Conservation (phyloP, 2,888 invertebrate species). For the Papilio elwesi region DNA sequence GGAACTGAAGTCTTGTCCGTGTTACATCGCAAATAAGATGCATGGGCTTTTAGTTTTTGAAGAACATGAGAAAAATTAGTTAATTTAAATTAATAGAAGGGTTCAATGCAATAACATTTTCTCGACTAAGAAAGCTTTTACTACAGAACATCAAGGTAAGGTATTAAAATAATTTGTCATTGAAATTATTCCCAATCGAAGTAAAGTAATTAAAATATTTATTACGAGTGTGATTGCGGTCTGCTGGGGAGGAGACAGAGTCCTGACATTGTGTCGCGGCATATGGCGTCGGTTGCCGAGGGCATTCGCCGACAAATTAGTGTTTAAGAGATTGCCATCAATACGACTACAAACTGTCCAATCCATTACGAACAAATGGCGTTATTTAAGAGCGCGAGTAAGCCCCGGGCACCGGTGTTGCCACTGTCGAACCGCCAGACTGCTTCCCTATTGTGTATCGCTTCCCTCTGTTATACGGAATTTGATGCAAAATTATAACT, state of each 20-base stretch:
- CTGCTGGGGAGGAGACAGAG: conserved; percentile 13
- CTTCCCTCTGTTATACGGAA: conserved; percentile 21
- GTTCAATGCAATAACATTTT: no score
- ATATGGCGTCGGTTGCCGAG: conserved; percentile 67
- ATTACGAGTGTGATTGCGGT: not conserved
- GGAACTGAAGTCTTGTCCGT: not conserved
- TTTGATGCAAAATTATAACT: conserved; percentile 17
- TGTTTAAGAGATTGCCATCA: conserved; percentile 80
- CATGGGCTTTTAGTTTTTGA: no score
- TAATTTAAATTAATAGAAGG: no score
- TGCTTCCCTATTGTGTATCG: conserved; percentile 36
- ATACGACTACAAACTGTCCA: conserved; percentile 66
- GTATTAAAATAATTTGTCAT: not conserved
- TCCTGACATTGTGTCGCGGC: conserved; percentile 55
- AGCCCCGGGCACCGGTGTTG: conserved; percentile 33
- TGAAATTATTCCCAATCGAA: not conserved
- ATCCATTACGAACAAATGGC: conserved; percentile 80
- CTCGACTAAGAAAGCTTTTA: not conserved
- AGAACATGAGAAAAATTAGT: no score
- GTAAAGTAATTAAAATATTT: not conserved
- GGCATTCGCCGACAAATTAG: conserved; percentile 66
- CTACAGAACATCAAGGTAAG: not conserved
- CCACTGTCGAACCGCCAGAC: conserved; percentile 25
- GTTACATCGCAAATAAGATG: not conserved
- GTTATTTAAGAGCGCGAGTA: conserved; percentile 56